These are phyloP conservation scores for Parasteatoda tepidariorum DNA, from an alignment of 1,140 invertebrate genomes.

Conservation along the genomic window DNA sequence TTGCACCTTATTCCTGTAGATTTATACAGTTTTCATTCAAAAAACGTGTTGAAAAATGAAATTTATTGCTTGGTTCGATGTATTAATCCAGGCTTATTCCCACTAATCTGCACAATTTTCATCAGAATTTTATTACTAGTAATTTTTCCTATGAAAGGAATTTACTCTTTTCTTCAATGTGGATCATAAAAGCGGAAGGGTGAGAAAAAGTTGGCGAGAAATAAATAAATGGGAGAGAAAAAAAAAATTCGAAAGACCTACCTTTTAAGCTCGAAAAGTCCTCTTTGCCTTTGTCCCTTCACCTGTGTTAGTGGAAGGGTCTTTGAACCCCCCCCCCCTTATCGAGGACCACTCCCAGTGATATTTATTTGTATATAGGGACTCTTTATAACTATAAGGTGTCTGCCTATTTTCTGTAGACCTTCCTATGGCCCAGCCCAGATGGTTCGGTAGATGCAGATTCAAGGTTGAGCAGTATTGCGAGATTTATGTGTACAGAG, in stretches of 20 bases:
- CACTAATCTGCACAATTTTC: no score
- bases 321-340: constrained; percentile 35
- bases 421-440: constrained; percentile 7
- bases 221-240: no score
- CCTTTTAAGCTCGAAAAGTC: neutral
- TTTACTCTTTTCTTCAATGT: no score
- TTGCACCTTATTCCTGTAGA: no score
- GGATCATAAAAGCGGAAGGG: neutral
- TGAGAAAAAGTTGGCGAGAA: neutral
- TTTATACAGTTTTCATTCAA: no score
- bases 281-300: constrained; percentile 16
- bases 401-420: constrained; percentile 39
- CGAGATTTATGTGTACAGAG: no score
- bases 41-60: no score
- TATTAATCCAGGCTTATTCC: no score
- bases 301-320: constrained; percentile 41
- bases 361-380: constrained; percentile 11
- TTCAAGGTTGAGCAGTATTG: no score
- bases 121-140: no score
- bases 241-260: neutral
- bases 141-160: no score
- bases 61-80: no score
- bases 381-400: constrained; percentile 7
- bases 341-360: constrained; percentile 22
- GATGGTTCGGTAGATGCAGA: constrained; percentile 11